phyloP scores from a whole-genome alignment of 2,888 invertebrate genomes.

The Amphiduros pacificus region DNA sequence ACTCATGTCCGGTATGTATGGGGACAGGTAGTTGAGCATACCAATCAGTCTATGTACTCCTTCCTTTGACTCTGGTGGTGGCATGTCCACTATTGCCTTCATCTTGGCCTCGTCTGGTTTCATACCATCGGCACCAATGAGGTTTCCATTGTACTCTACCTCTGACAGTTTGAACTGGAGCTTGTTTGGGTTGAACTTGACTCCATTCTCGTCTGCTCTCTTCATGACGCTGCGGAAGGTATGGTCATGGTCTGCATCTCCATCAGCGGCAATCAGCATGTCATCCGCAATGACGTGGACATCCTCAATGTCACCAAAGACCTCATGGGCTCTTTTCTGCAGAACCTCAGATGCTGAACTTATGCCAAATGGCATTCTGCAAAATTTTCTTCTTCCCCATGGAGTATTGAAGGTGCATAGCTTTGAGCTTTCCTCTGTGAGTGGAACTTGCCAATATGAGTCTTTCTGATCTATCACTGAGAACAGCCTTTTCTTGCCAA shows the following conservation, averaged over 20 bases:
- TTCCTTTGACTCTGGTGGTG: conserved; percentile 29
- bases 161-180: conserved; percentile 8
- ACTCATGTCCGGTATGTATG: conserved; percentile 21
- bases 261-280: neutral
- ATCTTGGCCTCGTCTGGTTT: conserved; percentile 29
- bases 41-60: conserved; percentile 28
- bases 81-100: conserved; percentile 30
- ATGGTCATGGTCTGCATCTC: neutral
- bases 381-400: neutral
- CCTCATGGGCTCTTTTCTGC: neutral
- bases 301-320: neutral
- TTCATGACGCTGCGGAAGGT: neutral
- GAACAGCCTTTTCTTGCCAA: conserved; percentile 22
- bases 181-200: conserved; percentile 13
- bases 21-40: conserved; percentile 25
- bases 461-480: conserved; percentile 30
- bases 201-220: neutral
- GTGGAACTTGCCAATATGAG: conserved; percentile 27
- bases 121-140: conserved; percentile 10
- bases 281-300: conserved; percentile 1
- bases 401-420: conserved; percentile 2
- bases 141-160: conserved; percentile 7
- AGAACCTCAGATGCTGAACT: neutral
- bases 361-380: neutral
- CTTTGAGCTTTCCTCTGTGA: neutral